A percentile compares a stretch with the other conserved stretches of the same genome.
Conservation (phyloP, 2,888 invertebrate species). For the Xanthia togata region DNA sequence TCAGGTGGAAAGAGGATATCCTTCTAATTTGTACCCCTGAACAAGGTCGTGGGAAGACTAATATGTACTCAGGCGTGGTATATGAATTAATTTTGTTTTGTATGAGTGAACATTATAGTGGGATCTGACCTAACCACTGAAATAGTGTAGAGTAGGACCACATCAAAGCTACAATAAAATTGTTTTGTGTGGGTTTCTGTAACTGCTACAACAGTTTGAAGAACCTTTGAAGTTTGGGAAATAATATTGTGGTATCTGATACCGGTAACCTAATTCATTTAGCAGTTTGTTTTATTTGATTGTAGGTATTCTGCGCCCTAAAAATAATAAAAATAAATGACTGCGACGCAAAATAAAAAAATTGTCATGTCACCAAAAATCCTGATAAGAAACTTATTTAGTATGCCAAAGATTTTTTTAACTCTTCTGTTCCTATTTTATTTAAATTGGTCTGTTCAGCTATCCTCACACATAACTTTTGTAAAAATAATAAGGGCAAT, state of each 20-base stretch:
- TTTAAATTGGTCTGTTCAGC: slow-evolving; percentile 4
- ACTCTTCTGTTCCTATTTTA: not conserved
- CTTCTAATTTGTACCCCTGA: slow-evolving; percentile 62
- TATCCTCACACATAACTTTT: slow-evolving; percentile 5
- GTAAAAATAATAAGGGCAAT: slow-evolving; percentile 38
- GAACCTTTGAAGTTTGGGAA: slow-evolving; percentile 33
- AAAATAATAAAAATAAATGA: not conserved
- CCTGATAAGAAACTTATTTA: not conserved
- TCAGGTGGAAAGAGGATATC: slow-evolving; percentile 72
- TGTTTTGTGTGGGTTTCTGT: slow-evolving; percentile 22
- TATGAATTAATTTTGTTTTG: slow-evolving; percentile 9
- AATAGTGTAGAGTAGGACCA: slow-evolving; percentile 21
- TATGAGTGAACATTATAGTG: not conserved
- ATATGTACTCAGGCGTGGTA: slow-evolving; percentile 53
- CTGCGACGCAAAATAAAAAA: not conserved
- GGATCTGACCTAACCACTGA: slow-evolving; percentile 2
- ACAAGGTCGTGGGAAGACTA: slow-evolving; percentile 72
- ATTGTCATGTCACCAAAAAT: not conserved
- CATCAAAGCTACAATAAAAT: slow-evolving; percentile 48
- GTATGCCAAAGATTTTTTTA: not conserved
- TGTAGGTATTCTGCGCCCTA: not conserved
- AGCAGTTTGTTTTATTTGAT: not conserved
- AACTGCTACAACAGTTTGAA: not conserved
- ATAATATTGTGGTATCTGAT: slow-evolving; percentile 21
- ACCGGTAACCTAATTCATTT: not conserved